These are phyloP conservation scores for human (Homo sapiens) DNA, from an alignment of 2,113 vertebrate genomes.

Conservation along the genomic window GRCh38 chr6:71182001-71182500, in stretches of 20 bases:
- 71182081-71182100: background rate
- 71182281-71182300: background rate
- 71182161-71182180: background rate
- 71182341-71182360: background rate
- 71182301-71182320: background rate
- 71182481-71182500: background rate
- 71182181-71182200: background rate
- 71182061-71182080: background rate
- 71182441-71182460: background rate
- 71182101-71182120: background rate
- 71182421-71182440: background rate
- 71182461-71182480: background rate
- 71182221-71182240: background rate
- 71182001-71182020: background rate
- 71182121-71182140: background rate
- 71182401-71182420: background rate
- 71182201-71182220: background rate
- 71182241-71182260: background rate
- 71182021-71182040: background rate
- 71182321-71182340: background rate
- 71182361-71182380: background rate
- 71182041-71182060: background rate
- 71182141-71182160: background rate
- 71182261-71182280: background rate
- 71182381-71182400: background rate